These are phyloP conservation scores for Micromys minutus DNA, from an alignment of 2,113 vertebrate species.

Conservation along the genomic window DNA sequence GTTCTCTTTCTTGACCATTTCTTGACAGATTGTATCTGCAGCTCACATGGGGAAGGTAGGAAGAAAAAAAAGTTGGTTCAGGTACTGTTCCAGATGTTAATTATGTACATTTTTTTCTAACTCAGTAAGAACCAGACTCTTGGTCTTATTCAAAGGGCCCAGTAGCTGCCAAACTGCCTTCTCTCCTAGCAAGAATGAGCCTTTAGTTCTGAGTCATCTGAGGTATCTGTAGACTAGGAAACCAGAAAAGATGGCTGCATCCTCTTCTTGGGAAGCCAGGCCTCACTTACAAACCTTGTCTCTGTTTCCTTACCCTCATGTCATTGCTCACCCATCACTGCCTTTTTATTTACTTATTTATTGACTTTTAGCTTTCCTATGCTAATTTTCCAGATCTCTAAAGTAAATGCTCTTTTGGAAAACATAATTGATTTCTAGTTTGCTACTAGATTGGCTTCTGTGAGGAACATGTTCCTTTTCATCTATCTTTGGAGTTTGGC, in stretches of 20 bases:
- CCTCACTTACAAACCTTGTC: background rate
- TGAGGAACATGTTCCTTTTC: background rate
- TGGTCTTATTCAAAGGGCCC: rapidly evolving
- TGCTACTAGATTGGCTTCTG: background rate
- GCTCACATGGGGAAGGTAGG: background rate
- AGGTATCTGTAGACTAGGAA: rapidly evolving
- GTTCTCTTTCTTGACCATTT: background rate
- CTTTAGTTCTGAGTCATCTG: background rate
- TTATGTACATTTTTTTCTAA: background rate
- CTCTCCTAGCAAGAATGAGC: background rate
- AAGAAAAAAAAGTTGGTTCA: background rate
- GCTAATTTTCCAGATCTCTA: background rate
- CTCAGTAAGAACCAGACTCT: background rate
- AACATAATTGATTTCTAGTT: background rate
- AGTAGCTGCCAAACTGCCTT: background rate
- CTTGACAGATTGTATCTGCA: background rate
- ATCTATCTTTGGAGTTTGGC: background rate
- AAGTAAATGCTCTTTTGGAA: background rate
- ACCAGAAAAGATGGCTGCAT: background rate
- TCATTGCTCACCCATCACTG: background rate
- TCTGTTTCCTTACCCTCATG: background rate
- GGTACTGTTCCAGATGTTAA: background rate
- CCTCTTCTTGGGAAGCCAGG: background rate
- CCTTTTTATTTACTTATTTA: background rate
- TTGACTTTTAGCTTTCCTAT: background rate